phyloP scores from a whole-genome alignment of 2,113 vertebrate species.

The Riparia riparia region DNA sequence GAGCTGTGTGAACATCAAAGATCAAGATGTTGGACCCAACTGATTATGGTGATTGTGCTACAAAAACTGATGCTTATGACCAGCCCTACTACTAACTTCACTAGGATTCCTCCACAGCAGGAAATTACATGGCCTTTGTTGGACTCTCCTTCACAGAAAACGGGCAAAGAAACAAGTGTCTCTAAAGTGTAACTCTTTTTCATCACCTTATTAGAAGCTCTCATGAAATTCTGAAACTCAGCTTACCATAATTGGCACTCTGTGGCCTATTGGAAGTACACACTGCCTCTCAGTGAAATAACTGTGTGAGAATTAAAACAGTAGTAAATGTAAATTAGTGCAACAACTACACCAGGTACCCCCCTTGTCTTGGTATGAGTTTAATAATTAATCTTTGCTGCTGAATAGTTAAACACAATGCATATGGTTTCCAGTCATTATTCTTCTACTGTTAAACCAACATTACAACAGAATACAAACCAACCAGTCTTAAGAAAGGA shows the following conservation, averaged over 20 bases:
- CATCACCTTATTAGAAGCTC: background rate
- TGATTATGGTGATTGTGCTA: background rate
- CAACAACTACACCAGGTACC: background rate
- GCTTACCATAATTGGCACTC: background rate
- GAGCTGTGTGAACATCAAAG: background rate
- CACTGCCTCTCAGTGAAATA: background rate
- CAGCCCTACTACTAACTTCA: background rate
- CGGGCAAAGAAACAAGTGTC: background rate
- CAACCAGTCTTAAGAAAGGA: background rate
- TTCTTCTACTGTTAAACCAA: slow-evolving; percentile 9
- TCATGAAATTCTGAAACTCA: background rate
- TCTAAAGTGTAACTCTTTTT: background rate
- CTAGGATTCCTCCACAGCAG: background rate
- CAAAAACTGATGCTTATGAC: background rate
- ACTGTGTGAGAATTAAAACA: background rate
- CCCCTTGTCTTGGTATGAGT: background rate
- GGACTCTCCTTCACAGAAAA: background rate
- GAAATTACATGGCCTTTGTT: background rate
- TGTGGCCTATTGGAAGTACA: background rate
- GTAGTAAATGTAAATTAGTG: background rate
- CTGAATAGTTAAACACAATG: slow-evolving; percentile 61
- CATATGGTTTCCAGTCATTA: slow-evolving; percentile 20
- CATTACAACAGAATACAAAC: background rate
- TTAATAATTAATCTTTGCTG: slow-evolving; percentile 63
- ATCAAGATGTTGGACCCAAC: background rate